Evolutionary conservation across 2,113 vertebrate species (phyloP), one percentile per base, ranked within the genome.

Genomic region (Dicrurus megarhynchus): DNA sequence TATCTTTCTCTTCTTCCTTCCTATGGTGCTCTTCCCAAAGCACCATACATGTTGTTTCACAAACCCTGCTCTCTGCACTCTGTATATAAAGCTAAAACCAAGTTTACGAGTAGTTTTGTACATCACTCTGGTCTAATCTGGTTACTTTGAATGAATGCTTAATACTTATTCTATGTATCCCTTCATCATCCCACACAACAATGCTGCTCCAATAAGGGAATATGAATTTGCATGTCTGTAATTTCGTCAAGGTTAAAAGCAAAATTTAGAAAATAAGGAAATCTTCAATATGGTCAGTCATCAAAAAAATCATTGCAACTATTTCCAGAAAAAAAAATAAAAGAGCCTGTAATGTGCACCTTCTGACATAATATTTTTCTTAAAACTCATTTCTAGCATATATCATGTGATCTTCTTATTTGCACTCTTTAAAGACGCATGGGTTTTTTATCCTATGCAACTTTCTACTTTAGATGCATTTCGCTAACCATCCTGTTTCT

Each of bases 371-470:
- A 6, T 3, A 32, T 77, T 71, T 84, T 37, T 27, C 32, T 49
- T 64, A 55, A 77, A 93, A 82, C 12, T 8, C 4, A 8, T 69
- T 73, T 78, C 24, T 53, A 69, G 4, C 6, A 22, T 35, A 8
- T 13, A 27, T 60, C 6, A 50, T 30, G 16, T 8, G 8, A 30
- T 37, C 28, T 67, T 26, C 26, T 28, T 33, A 33, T 49, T 85
- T 68, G 6, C 44, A 13, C 14, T 70, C 8, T 84, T 75, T 41
- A 61, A 81, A 71, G 3, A 24, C 15, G 1, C 8, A 16, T 69
- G 19, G 5, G 4, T 0, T 32, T 39, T 52, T 46, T 39, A 35
- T 22, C 13, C 17, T 42, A 4, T 47, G 8, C 6, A 5, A 46
- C 26, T 33, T 81, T 41, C 18, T 70, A 60, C 7, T 27, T 81